These are phyloP conservation scores for Agonopterix arenella DNA, from an alignment of 2,888 invertebrate genomes.

Conservation along the genomic window DNA sequence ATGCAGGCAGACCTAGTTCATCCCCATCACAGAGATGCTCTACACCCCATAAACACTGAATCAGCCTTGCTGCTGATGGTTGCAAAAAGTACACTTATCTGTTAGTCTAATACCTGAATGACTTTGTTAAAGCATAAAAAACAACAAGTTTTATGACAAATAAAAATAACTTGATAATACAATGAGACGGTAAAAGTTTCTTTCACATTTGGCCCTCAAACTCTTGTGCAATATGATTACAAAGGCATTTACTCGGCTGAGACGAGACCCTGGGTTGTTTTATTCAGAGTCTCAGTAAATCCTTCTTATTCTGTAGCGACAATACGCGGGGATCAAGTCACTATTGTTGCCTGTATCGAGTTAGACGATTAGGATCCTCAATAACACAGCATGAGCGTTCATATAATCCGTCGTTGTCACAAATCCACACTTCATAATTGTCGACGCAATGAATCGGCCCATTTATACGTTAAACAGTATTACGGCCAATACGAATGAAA, in stretches of 20 bases:
- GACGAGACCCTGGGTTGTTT: constrained; percentile 52
- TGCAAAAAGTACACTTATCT: too few relatives aligned
- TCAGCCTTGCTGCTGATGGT: too few relatives aligned
- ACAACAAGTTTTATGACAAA: too few relatives aligned
- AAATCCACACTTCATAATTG: not conserved
- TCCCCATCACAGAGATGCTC: too few relatives aligned
- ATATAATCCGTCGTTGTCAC: constrained; percentile 37
- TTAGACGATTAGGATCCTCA: constrained; percentile 59
- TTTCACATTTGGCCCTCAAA: constrained; percentile 34
- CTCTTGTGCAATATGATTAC: constrained; percentile 48
- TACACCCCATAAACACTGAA: too few relatives aligned
- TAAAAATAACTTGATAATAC: not conserved
- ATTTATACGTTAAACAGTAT: too few relatives aligned
- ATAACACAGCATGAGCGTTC: constrained; percentile 32
- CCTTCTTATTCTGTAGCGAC: constrained; percentile 61
- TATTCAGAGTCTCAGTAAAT: constrained; percentile 58
- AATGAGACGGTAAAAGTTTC: constrained; percentile 25
- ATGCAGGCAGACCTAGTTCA: too few relatives aligned
- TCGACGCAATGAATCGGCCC: too few relatives aligned
- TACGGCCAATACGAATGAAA: too few relatives aligned
- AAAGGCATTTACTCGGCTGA: constrained; percentile 49
- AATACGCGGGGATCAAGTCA: constrained; percentile 51
- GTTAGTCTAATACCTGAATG: too few relatives aligned
- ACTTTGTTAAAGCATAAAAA: too few relatives aligned
- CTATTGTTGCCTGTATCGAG: constrained; percentile 59